A percentile compares a stretch with the other conserved stretches of the same genome.
phyloP scores from a whole-genome alignment of 2,888 invertebrate genomes.

The Coleophora deauratella region DNA sequence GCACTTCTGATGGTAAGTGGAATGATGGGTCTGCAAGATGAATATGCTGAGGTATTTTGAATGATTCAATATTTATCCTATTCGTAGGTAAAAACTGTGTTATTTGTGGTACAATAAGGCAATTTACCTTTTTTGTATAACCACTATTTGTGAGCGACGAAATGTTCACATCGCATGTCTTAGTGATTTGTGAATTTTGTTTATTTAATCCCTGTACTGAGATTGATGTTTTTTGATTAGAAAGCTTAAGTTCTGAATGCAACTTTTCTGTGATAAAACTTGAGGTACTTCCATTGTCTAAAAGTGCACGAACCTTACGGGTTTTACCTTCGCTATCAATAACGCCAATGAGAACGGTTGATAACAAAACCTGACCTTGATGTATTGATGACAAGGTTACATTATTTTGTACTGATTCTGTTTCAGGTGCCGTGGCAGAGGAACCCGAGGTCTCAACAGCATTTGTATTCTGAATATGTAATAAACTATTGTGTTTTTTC shows the following conservation, averaged over 20 bases:
- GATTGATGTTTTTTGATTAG: conserved; percentile 3
- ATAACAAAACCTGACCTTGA: conserved; percentile 3
- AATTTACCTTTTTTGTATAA: conserved; percentile 2
- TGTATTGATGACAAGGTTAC: background rate
- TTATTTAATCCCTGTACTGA: conserved; percentile 10
- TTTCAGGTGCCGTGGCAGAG: background rate
- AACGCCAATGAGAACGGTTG: conserved; percentile 7
- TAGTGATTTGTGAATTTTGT: conserved; percentile 4
- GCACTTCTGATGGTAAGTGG: conserved; percentile 6
- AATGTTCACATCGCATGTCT: conserved; percentile 2
- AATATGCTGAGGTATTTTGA: conserved; percentile 7
- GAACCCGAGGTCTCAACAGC: background rate
- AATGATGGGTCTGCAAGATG: conserved; percentile 10
- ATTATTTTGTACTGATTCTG: background rate
- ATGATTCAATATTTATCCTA: background rate
- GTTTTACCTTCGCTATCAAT: conserved; percentile 1
- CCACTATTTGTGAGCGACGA: conserved; percentile 2
- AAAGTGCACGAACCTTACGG: conserved; percentile 2
- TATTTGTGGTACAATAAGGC: conserved; percentile 6
- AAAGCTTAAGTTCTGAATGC: background rate
- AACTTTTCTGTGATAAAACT: conserved; percentile 7
- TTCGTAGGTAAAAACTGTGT: conserved; percentile 7
- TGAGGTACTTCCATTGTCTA: conserved; percentile 11
- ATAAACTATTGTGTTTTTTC: conserved; percentile 8
- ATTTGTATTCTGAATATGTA: conserved; percentile 2